A percentile compares a stretch with the other conserved stretches of the same genome.
phyloP scores from a whole-genome alignment of 1,140 invertebrate species.

The Aporrectodea caliginosa region DNA sequence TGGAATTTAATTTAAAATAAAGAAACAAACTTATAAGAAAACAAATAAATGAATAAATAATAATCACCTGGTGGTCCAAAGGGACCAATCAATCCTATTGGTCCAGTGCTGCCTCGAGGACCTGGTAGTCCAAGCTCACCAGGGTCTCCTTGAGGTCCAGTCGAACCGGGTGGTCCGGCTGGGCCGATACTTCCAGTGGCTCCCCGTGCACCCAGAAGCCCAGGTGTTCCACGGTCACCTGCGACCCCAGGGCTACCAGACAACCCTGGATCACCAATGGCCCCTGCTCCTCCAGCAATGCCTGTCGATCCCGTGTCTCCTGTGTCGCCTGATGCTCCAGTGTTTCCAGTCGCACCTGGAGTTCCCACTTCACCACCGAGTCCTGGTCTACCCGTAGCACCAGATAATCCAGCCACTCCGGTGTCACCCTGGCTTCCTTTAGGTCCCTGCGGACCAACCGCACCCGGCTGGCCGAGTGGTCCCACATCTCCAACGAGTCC shows the following conservation, averaged over 20 bases:
- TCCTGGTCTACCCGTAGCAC: constrained; percentile 14
- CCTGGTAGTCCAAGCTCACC: too few species aligned
- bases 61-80: not conserved
- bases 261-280: not conserved
- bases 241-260: not conserved
- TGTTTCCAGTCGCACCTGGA: constrained; percentile 60
- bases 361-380: constrained; percentile 58
- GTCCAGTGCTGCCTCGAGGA: not conserved
- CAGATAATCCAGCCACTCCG: constrained; percentile 18
- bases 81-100: not conserved
- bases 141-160: not conserved
- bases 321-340: constrained; percentile 60
- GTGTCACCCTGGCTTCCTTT: constrained; percentile 23
- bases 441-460: constrained; percentile 22
- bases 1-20: too few species aligned
- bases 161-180: not conserved
- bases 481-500: not conserved
- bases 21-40: too few species aligned
- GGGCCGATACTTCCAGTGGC: not conserved
- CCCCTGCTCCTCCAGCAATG: constrained; percentile 1
- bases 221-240: not conserved
- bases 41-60: not conserved
- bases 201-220: not conserved
- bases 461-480: constrained; percentile 20
- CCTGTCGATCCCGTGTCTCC: constrained; percentile 12